Base-by-base conservation (phyloP, 2,797 vertebrate genomes). In the Pteropus rufus region DNA sequence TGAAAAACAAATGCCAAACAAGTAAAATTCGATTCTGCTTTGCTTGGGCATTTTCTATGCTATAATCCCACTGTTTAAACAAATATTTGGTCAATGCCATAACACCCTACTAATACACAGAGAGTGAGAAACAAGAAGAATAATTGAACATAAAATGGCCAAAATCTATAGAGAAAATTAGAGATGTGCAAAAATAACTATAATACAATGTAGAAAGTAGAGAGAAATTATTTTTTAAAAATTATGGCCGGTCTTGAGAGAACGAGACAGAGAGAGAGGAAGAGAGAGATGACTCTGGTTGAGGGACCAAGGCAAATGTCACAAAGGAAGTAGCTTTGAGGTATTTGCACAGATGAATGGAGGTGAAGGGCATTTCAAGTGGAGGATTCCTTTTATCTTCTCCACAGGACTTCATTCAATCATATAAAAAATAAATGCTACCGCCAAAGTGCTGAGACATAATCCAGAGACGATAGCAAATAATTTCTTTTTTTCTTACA, bases 51-150 rank as follows among this genome's bases (percentile, higher is more conserved):
- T 94, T 41, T 36, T 18, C 76, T 76, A 1, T 15, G 12, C 31
- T 52, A 58, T 10, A 24, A 0, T 29, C 12, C 15, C 1, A 12
- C 23, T 31, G 24, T 39, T 58, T 29, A 29, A 44, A 91, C 3
- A 46, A 72, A 82, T 3, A 36, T 11, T 44, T 56, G 69, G 4
- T 10, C 29, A 70, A 21, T 7, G 4, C 4, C 23, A 14, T 0
- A 23, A 31, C 2, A 24, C 7, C 2, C 46, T 16, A 34, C 18
- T 62, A 15, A 14, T 9, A 36, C 0, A 7, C 7, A 11, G 0
- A 4, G 7, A 15, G 12, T 3, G 65, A 80, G n/a, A 69, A 34
- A 46, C 3, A 4, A 34, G 56, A 21, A 54, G 72, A 49, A 4
- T 21, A 54, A 29, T 44, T 46, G 60, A 62, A 72, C 19, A 36